Evolutionary conservation across 2,888 invertebrate species (phyloP), one percentile per base, ranked within the genome.

Genomic region (Onchidella celtica): DNA sequence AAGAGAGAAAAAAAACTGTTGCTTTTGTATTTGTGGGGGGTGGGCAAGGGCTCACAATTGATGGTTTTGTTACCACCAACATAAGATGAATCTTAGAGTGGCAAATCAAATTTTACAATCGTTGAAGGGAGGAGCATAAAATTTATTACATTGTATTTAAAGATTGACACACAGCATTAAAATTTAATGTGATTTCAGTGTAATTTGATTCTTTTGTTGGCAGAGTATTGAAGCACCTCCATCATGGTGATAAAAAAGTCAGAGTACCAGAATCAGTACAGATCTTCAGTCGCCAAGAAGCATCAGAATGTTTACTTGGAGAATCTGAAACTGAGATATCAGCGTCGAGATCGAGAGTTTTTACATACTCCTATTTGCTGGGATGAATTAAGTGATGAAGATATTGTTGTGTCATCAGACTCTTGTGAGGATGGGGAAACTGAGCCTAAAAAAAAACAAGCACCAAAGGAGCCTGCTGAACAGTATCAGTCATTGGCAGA

Each of bases 311-410:
- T 81, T 3, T 90, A 90, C 69, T 81, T 87, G 65, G 88, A 88
- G 34, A 85, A 88, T 81, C 82, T 90, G 1, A 86, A 78, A 9
- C 88, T 88, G 73, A 84, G 90, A n/a, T 85, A 86, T 77, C 78
- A 84, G n/a, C 81, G 89, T 11, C 81, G 88, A 61, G 88, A 90
- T 59, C 68, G 87, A 61, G 88, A 90, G 72, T 88, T 85, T 82
- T 84, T 88, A 24, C 90, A 90, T 61, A 90, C 90, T 21, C 88
- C 90, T 0, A 79, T 90, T 27, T 85, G 86, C 6, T 90, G 90
- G 90, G 87, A 85, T 69, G 82, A 74, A 6, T 82, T 84, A 32
- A 79, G 66, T 21, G 80, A 78, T 11, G 84, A 84, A 29, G 86
- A 87, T 11, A 85, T 86, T 11, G 83, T 84, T 27, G 82, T 84